Evolutionary conservation across 2,113 vertebrate species (phyloP), one percentile per base, ranked within the genome.

Genomic region (Illadopsis cleaveri): DNA sequence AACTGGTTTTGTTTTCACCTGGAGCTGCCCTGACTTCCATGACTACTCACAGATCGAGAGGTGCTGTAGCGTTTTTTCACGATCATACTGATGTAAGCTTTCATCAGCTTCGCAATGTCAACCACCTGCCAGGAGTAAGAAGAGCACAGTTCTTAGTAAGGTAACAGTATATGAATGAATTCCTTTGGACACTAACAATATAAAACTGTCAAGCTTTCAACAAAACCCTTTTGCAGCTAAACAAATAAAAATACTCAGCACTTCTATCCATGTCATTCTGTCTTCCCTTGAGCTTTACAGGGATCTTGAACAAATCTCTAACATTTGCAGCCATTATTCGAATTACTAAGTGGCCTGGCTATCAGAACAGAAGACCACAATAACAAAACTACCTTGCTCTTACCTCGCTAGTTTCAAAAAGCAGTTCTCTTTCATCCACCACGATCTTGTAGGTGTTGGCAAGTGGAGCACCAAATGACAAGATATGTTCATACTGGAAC

Each of bases 61-160:
- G 98, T 99, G 97, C 99, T 99, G 97, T 99, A 99, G 96, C 99
- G 99, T 90, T 99, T 99, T 97, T 99, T 99, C 85, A 99, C 99
- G 3, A 99, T 99, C 98, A 99, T 99, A 96, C 99, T 99, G 98
- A 99, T 99, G 97, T 99, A 99, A 51, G 99, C 99, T 96, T 99
- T 99, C 99, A 99, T 99, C 92, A 99, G 98, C 96, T 99, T 99
- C 68, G 99, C 99, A 72, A 99, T 99, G 93, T 99, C 99, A 97
- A 99, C 99, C 94, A 99, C 99, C 99, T 99, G 97, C 72, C 40
- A 66, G 71, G 44, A 86, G 78, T 4, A 68, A 2, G 50, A 60
- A 77, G 81, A 90, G 80, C 53, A n/a, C 62, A 84, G 66, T 28
- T 35, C 53, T 96, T 11, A 78, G 44, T 42, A 51, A 84, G 60